These are phyloP conservation scores for Coturnix japonica DNA, from an alignment of 2,113 vertebrate species.

Conservation along the genomic window DNA sequence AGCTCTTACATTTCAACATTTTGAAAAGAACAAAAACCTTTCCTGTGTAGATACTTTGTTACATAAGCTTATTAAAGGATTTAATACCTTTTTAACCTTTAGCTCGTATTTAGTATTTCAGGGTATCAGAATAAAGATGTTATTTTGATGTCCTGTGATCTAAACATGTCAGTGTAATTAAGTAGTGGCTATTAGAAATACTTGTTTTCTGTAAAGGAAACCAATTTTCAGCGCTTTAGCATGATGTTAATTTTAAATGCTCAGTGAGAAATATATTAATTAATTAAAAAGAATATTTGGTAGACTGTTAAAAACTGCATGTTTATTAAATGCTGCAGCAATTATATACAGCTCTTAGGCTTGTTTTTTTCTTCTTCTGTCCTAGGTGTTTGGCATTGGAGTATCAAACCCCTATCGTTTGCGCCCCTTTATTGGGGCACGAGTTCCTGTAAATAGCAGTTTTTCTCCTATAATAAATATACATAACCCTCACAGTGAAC, in stretches of 20 bases:
- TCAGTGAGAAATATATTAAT: not conserved
- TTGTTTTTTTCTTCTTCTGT: not conserved
- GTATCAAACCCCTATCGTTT: conserved; percentile 96
- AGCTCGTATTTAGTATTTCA: not conserved
- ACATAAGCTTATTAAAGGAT: not conserved
- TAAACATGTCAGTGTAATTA: not conserved
- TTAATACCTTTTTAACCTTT: not conserved
- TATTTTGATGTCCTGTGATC: not conserved
- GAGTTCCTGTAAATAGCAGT: conserved; percentile 98
- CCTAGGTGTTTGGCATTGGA: conserved; percentile 97
- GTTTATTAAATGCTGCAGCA: not conserved
- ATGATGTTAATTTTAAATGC: not conserved
- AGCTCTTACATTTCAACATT: not conserved
- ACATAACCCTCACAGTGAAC: conserved; percentile 97
- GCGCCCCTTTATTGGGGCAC: conserved; percentile 95
- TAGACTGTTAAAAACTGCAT: not conserved
- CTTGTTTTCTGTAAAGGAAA: not conserved
- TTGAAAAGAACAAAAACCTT: not conserved
- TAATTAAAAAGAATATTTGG: not conserved
- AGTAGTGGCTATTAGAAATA: not conserved
- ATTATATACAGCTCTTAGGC: not conserved
- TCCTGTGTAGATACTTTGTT: not conserved
- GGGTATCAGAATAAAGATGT: not conserved
- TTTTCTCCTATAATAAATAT: conserved; percentile 98
- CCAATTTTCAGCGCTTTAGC: not conserved